phyloP scores from a whole-genome alignment of 2,113 vertebrate species.

The Telmatochromis bifrenatus region DNA sequence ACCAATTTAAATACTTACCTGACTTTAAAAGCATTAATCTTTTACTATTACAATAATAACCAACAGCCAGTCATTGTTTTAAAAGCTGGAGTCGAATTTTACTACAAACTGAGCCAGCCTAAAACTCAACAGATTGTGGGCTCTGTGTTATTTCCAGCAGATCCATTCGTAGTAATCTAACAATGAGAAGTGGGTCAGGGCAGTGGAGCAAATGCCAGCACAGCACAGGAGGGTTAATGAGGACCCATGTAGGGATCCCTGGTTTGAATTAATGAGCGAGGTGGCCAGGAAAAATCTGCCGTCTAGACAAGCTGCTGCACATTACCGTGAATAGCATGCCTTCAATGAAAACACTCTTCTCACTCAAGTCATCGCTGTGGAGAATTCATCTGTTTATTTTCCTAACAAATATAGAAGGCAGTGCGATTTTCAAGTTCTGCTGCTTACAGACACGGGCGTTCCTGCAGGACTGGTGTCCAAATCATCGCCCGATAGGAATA shows the following conservation, averaged over 20 bases:
- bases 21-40: background rate
- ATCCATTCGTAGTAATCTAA: conserved; percentile 33
- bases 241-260: conserved; percentile 3
- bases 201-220: conserved; percentile 6
- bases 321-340: background rate
- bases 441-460: background rate
- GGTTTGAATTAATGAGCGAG: conserved; percentile 20
- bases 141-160: conserved; percentile 5
- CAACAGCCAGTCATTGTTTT: background rate
- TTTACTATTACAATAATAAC: background rate
- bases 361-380: background rate
- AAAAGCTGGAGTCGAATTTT: background rate
- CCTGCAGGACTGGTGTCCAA: background rate
- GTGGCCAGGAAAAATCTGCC: conserved; percentile 15
- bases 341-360: background rate
- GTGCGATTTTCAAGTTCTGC: background rate
- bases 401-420: background rate
- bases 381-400: background rate
- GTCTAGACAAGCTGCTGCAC: conserved; percentile 11
- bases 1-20: background rate
- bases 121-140: conserved; percentile 15
- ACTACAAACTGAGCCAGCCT: background rate
- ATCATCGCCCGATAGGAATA: background rate
- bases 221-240: background rate
- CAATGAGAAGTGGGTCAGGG: conserved; percentile 44